Conservation (phyloP, 1,140 invertebrate genomes). For the Panagrolaimus sp. region DNA sequence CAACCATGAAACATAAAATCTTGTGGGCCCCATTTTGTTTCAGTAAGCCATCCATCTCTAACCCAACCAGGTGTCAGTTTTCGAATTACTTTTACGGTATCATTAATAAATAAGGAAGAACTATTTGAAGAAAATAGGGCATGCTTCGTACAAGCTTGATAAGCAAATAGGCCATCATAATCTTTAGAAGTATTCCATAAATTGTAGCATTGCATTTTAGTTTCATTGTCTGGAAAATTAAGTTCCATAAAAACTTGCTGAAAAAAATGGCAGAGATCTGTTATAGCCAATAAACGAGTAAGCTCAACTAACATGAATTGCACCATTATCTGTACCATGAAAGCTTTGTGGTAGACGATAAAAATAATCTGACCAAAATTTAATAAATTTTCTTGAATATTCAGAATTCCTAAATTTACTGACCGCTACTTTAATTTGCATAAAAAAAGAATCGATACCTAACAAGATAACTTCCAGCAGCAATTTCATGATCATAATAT, state of each 20-base stretch:
- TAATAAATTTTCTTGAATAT: not conserved
- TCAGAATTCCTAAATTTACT: not conserved
- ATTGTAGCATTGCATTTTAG: not conserved
- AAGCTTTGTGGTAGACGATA: not conserved
- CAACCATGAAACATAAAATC: not conserved
- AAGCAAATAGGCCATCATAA: not conserved
- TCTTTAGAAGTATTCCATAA: not conserved
- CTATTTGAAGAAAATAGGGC: not conserved
- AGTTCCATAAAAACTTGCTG: constrained; percentile 2
- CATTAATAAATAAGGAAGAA: not conserved
- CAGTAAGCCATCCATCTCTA: not conserved
- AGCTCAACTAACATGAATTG: not conserved
- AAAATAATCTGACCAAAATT: not conserved
- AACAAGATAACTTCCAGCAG: not conserved
- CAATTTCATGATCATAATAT: not conserved
- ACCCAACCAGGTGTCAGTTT: not conserved
- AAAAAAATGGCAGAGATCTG: not conserved
- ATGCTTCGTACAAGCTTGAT: not conserved
- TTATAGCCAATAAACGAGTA: not conserved
- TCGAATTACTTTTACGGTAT: not conserved
- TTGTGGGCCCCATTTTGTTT: not conserved
- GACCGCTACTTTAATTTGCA: too few relatives aligned
- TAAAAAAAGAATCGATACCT: too few relatives aligned
- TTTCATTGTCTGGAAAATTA: not conserved
- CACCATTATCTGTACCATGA: constrained; percentile 5